Base-by-base conservation (phyloP, 2,113 vertebrate species). In the Phaethornis superciliosus region DNA sequence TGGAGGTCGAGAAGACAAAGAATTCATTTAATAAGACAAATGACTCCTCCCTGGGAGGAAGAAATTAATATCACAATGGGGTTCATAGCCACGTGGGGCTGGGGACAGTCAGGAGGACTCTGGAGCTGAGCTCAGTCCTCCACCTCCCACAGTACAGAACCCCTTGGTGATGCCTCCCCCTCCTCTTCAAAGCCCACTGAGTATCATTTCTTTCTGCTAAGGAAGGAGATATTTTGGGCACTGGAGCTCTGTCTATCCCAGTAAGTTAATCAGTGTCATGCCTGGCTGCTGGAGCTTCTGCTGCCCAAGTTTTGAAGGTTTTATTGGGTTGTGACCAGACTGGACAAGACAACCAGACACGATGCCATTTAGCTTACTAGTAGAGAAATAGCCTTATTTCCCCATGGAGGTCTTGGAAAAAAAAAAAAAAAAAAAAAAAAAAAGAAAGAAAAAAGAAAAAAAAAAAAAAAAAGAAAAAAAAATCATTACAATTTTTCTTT, bases 321-420 rank as follows among this genome's bases (percentile, higher is more conserved):
- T 56, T 35, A 67, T 37, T 35, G 47, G 32, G 19, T 88, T 58
- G 49, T 71, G 78, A 26, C 51, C 81, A 68, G 33, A 26, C 7
- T 60, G 84, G 74, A 54, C 14, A 64, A 81, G 56, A 75, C 59
- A 92, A 56, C 33, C 15, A 56, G 83, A 55, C 75, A 76, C 0
- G 0, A 74, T 85, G 42, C 9, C 2, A 0, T 92, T 90, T 78
- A 42, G 63, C 83, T 93, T 85, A 77, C 71, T 59, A 70, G 33
- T 35, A 82, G 40, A 89, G 32, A 87, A 94, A 47, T 47, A 92
- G 92, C 81, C 72, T 95, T 95, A 90, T 81, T 89, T 95, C n/a
- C 56, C 62, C 81, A 35, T n/a, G 64, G 59, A 80, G 5, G n/a
- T 80, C 82, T 72, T 81, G 49, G 27, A 28, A 60, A 59, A 44